Base-by-base conservation (phyloP, 2,888 invertebrate species). In the Agrypnus murinus region DNA sequence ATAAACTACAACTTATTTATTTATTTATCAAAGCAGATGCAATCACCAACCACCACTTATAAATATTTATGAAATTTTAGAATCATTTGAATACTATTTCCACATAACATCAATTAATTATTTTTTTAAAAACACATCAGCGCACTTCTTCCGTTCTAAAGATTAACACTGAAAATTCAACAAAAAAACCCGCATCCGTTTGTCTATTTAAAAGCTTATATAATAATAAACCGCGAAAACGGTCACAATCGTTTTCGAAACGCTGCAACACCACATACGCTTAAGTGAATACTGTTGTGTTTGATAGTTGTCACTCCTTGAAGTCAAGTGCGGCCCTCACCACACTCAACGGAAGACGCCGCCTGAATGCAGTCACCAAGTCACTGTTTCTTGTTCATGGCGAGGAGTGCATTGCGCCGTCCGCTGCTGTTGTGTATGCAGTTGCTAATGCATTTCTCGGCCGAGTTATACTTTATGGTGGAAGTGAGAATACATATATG, bases 301-400 rank as follows among this genome's bases (percentile, higher is more conserved):
- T 53, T 53, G 53, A 53, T 34, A 8, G n/a, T 34, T 15, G 46
- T 46, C 8, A 12, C 19, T 50, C 2, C 31, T 31, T 31, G 3
- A 15, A 55, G 38, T 17, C 36, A 55, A 55, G 55, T 55, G 55
- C 15, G 53, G 53, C 53, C 55, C 36, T 55, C 55, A 55, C 55
- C 55, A 36, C 17, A 8, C 17, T 9, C 55, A 55, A n/a, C 12
- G 40, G 40, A 58, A 58, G 58, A 58, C 58, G 58, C 14, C 40
- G 58, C 4, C 25, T 19, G 58, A 58, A 43, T 58, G 58, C 58
- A 58, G 9, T 43, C 40, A 12, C 2, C 58, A 40, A 43, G 25
- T 12, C 40, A 43, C 40, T n/a, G 14, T 19, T 40, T 43, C 40
- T 58, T 14, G 17, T 34, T 43, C 58, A 14, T 15, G 14, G 15